Percentiles rank a stretch among this genome's conserved stretches.
These are phyloP conservation scores for Microctenopoma steveboyesi DNA, from an alignment of 2,797 vertebrate species.

Conservation along the genomic window DNA sequence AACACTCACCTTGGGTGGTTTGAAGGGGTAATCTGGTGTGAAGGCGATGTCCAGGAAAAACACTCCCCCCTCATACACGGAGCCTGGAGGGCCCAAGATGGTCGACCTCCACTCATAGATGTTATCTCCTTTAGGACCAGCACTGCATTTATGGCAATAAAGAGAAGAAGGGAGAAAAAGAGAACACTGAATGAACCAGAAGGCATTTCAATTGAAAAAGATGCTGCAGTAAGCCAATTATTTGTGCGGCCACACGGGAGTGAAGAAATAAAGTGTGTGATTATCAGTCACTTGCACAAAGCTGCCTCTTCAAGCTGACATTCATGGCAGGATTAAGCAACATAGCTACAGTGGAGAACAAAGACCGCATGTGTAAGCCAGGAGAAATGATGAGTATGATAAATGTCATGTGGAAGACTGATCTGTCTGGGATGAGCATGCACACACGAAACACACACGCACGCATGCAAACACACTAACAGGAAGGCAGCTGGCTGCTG, in stretches of 20 bases:
- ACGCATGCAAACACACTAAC: neutral
- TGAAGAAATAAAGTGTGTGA: slow-evolving; percentile 39
- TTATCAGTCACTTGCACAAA: slow-evolving; percentile 52
- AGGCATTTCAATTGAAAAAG: slow-evolving; percentile 17
- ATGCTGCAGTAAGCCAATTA: slow-evolving; percentile 34
- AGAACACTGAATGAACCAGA: slow-evolving; percentile 32
- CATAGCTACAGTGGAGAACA: slow-evolving; percentile 12
- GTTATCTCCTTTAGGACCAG: slow-evolving; percentile 93
- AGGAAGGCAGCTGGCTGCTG: slow-evolving; percentile 62
- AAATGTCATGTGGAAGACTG: slow-evolving; percentile 46
- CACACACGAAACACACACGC: slow-evolving; percentile 31
- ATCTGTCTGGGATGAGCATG: slow-evolving; percentile 37
- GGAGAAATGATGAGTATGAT: slow-evolving; percentile 31
- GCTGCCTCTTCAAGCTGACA: slow-evolving; percentile 31
- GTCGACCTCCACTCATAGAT: slow-evolving; percentile 95
- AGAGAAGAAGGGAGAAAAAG: slow-evolving; percentile 3
- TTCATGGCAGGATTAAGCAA: slow-evolving; percentile 34
- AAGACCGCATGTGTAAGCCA: slow-evolving; percentile 24
- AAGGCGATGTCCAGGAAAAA: slow-evolving; percentile 95
- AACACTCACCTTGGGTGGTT: slow-evolving; percentile 91
- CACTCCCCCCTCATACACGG: slow-evolving; percentile 93
- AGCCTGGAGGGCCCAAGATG: slow-evolving; percentile 92
- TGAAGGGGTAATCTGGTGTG: slow-evolving; percentile 94
- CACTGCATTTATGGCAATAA: slow-evolving; percentile 70
- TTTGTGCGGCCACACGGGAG: slow-evolving; percentile 12